Conservation (phyloP, 2,113 vertebrate species). For the Gavia stellata region DNA sequence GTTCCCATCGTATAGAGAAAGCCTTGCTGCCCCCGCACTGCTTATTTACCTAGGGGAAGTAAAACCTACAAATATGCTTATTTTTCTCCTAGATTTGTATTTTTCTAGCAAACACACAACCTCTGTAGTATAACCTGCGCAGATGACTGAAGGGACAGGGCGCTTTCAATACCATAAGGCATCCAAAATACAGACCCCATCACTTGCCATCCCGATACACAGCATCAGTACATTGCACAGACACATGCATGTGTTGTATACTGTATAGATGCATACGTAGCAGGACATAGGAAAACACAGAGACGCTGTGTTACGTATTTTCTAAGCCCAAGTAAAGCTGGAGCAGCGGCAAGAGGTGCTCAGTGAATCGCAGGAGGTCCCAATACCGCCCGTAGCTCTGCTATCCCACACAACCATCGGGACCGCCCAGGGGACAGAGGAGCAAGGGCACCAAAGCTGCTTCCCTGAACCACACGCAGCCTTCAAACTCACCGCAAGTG, state of each 20-base stretch:
- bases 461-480: background rate
- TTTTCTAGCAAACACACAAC: background rate
- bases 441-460: background rate
- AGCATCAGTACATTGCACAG: accelerated
- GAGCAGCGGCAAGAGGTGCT: background rate
- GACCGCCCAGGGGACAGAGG: background rate
- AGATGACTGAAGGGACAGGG: background rate
- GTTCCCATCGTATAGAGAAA: accelerated
- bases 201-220: background rate
- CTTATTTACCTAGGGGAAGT: background rate
- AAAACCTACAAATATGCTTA: background rate
- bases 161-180: background rate
- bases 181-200: background rate
- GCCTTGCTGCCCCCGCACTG: background rate
- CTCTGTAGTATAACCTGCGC: background rate
- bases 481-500: background rate
- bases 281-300: background rate
- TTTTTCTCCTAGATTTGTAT: background rate
- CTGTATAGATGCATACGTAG: background rate
- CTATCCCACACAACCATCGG: background rate
- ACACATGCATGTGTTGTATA: accelerated
- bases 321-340: background rate
- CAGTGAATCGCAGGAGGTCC: background rate
- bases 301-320: accelerated
- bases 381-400: background rate